Evolutionary conservation across 2,888 invertebrate genomes (phyloP).

Genomic region (Philaethria dido): DNA sequence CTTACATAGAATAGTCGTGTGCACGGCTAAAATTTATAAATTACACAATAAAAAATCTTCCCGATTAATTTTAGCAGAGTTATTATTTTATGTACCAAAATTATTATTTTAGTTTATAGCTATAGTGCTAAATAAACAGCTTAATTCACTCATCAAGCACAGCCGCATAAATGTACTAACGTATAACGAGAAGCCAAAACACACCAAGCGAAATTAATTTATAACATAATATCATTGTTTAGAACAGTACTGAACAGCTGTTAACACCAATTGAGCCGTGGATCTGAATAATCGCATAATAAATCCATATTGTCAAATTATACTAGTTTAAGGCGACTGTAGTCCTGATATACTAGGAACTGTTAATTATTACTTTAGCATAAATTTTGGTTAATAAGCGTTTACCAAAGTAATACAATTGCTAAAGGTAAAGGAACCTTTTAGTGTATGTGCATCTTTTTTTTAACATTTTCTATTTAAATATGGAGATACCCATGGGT

Average conservation of each 20-base stretch:
- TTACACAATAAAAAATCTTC: too few relatives aligned
- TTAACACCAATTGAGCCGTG: slow-evolving; percentile 25
- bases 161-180: slow-evolving; percentile 8
- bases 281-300: slow-evolving; percentile 18
- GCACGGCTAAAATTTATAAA: too few relatives aligned
- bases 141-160: slow-evolving; percentile 1
- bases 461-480: too few relatives aligned
- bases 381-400: too few relatives aligned
- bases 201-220: slow-evolving; percentile 26
- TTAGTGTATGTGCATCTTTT: too few relatives aligned
- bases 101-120: not conserved
- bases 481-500: too few relatives aligned
- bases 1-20: too few relatives aligned
- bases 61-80: too few relatives aligned
- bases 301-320: slow-evolving; percentile 23
- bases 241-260: slow-evolving; percentile 21
- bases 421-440: too few relatives aligned
- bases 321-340: not conserved
- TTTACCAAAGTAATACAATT: too few relatives aligned
- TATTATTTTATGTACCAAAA: not conserved
- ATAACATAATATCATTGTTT: slow-evolving; percentile 26
- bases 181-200: slow-evolving; percentile 19
- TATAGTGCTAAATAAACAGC: not conserved
- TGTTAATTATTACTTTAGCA: not conserved
- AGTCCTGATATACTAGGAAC: not conserved